Evolutionary conservation across 2,113 vertebrate genomes (phyloP).

Genomic region (Dissostichus mawsoni): DNA sequence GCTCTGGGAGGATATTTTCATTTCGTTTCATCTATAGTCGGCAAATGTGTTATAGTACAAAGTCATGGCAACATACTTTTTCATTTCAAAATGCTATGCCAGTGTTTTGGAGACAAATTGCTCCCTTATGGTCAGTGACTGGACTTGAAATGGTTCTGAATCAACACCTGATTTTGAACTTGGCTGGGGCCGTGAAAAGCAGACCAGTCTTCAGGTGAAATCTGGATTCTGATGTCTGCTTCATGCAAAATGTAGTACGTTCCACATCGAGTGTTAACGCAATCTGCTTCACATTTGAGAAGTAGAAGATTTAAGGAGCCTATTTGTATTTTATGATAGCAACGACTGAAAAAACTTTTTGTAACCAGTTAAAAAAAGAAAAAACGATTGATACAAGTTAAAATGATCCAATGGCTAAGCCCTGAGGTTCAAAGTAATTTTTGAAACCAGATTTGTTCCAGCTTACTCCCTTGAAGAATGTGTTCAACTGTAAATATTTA

Average conservation of each 20-base stretch:
- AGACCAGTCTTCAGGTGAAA: slow-evolving; percentile 6
- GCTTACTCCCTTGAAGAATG: too few species aligned
- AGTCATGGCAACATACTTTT: slow-evolving; percentile 7
- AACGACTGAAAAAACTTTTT: too few species aligned
- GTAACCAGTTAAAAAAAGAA: too few species aligned
- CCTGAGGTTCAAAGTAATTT: too few species aligned
- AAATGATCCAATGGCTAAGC: too few species aligned
- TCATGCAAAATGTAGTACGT: background rate
- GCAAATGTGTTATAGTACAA: slow-evolving; percentile 6
- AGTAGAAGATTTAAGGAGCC: background rate
- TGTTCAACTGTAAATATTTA: too few species aligned
- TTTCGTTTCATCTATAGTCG: slow-evolving; percentile 33
- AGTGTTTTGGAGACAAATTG: slow-evolving; percentile 19
- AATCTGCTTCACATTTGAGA: background rate
- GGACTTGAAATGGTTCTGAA: slow-evolving; percentile 14
- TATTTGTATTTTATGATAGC: background rate
- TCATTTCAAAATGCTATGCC: slow-evolving; percentile 22
- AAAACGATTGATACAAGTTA: too few species aligned
- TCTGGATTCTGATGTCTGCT: background rate
- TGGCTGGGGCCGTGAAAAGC: background rate
- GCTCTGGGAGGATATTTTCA: slow-evolving; percentile 14
- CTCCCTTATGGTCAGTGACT: background rate
- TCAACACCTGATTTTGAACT: slow-evolving; percentile 8
- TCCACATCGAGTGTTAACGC: background rate
- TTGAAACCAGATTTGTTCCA: background rate